phyloP scores from a whole-genome alignment of 2,113 vertebrate genomes.

The Lampris megalopsis region DNA sequence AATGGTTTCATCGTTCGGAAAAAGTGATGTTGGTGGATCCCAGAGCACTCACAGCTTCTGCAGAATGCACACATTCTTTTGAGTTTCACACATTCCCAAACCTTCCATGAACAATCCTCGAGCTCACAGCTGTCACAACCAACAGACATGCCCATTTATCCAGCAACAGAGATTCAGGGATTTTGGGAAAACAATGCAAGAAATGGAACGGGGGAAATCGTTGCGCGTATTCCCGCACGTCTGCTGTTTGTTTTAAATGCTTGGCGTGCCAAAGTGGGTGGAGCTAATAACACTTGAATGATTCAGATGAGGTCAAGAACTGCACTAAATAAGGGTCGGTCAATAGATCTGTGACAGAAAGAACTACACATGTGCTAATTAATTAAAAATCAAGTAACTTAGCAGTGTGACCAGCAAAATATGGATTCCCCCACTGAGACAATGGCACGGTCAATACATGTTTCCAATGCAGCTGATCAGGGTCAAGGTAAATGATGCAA shows the following conservation, averaged over 20 bases:
- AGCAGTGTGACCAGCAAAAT: not conserved
- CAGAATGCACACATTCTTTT: conserved; percentile 44
- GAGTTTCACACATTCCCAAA: conserved; percentile 61
- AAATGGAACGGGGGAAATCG: too few relatives aligned
- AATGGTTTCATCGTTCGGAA: conserved; percentile 23
- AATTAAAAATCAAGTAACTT: too few relatives aligned
- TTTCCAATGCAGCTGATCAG: too few relatives aligned
- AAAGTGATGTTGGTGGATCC: conserved; percentile 44
- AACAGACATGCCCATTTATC: conserved; percentile 47
- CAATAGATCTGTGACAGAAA: too few relatives aligned
- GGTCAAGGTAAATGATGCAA: too few relatives aligned
- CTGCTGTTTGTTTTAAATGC: conserved; percentile 24
- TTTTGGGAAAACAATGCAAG: conserved; percentile 44
- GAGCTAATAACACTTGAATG: not conserved
- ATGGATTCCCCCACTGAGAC: conserved; percentile 20
- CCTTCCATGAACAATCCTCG: conserved; percentile 39
- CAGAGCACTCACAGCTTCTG: conserved; percentile 32
- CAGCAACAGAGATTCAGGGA: conserved; percentile 31
- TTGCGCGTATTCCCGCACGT: too few relatives aligned
- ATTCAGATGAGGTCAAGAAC: too few relatives aligned
- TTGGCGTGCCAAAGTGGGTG: not conserved
- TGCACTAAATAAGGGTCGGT: too few relatives aligned
- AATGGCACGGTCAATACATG: not conserved
- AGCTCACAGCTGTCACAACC: conserved; percentile 52
- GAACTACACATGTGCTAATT: too few relatives aligned